These are phyloP conservation scores for Melieria omissa DNA, from an alignment of 2,888 invertebrate genomes.

Conservation along the genomic window DNA sequence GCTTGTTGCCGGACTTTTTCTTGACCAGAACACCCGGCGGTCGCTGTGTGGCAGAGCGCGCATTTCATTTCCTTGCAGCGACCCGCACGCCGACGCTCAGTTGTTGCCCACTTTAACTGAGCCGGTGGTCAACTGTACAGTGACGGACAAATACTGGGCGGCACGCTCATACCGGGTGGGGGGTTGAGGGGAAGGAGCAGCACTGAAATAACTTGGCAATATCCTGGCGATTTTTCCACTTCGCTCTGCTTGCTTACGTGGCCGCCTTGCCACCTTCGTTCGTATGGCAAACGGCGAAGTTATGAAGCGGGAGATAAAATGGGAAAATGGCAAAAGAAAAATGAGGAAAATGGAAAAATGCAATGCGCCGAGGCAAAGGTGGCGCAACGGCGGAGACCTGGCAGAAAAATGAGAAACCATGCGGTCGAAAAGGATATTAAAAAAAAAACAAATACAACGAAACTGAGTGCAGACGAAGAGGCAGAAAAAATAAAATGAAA, in stretches of 20 bases:
- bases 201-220: too few species aligned
- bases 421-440: conserved; percentile 37
- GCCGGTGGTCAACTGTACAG: too few species aligned
- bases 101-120: too few species aligned
- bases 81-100: too few species aligned
- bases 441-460: conserved; percentile 42
- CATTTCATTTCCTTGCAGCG: too few species aligned
- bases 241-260: conserved; percentile 6
- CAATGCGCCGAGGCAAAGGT: conserved; percentile 34
- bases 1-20: too few species aligned
- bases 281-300: conserved; percentile 46
- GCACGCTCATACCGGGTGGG: too few species aligned
- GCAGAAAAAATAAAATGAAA: conserved; percentile 35
- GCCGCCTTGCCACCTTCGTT: not conserved
- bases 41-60: too few species aligned
- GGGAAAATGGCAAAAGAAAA: conserved; percentile 32
- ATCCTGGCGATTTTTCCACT: not conserved
- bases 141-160: too few species aligned
- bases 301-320: conserved; percentile 53
- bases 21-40: too few species aligned
- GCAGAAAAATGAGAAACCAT: conserved; percentile 56
- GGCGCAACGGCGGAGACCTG: conserved; percentile 31
- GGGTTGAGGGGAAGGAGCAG: too few species aligned
- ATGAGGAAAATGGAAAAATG: conserved; percentile 33
- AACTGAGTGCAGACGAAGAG: conserved; percentile 40